A percentile compares a stretch with the other conserved stretches of the same genome.
Evolutionary conservation across 1,140 invertebrate genomes (phyloP).

Genomic region (Octopus bimaculoides): DNA sequence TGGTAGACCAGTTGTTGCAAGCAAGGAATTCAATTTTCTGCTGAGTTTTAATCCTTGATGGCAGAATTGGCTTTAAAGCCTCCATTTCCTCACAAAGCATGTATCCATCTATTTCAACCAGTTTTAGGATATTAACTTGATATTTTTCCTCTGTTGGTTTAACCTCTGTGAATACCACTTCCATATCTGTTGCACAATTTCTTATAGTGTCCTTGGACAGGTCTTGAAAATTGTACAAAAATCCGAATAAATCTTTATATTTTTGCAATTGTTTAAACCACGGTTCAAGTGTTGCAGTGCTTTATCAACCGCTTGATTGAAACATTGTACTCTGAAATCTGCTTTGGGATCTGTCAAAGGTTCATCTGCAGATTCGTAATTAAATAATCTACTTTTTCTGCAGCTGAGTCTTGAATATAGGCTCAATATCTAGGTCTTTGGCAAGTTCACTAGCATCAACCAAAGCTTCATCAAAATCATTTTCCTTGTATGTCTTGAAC

Average conservation of each 20-base stretch:
- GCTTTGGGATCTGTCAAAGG: constrained; percentile 4
- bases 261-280: background rate
- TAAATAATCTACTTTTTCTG: constrained; percentile 4
- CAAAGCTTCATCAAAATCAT: constrained; percentile 1
- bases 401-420: background rate
- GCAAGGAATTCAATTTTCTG: background rate
- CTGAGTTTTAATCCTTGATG: background rate
- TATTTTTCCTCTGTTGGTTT: background rate
- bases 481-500: constrained; percentile 9
- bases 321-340: constrained; percentile 4
- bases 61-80: background rate
- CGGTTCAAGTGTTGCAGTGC: background rate
- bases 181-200: background rate
- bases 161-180: background rate
- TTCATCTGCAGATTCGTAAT: constrained; percentile 7
- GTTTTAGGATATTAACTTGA: background rate
- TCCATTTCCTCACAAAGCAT: constrained; percentile 7
- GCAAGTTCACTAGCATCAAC: constrained; percentile 7
- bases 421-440: constrained; percentile 7
- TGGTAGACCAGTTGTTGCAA: background rate
- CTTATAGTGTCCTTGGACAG: constrained; percentile 1
- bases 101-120: background rate
- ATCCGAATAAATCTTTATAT: background rate
- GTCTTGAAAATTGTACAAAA: background rate
- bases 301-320: background rate